A percentile compares a stretch with the other conserved stretches of the same genome.
phyloP scores from a whole-genome alignment of 2,797 vertebrate species.

The Chiloscyllium punctatum region DNA sequence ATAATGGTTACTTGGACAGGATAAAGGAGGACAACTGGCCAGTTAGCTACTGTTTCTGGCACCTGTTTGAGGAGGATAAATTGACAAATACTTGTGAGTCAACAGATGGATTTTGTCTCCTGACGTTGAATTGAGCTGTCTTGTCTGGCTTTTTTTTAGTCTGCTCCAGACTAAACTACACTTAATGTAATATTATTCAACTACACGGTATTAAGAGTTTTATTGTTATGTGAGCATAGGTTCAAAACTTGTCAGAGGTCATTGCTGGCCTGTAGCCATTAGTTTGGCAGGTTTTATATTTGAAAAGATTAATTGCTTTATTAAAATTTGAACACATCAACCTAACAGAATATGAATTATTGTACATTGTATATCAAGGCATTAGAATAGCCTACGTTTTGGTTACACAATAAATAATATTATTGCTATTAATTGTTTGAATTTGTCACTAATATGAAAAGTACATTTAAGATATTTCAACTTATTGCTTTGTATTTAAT shows the following conservation, averaged over 20 bases:
- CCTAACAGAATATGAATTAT: neutral
- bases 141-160: neutral
- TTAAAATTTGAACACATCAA: neutral
- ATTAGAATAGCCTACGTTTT: neutral
- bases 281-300: neutral
- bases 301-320: conserved; percentile 29
- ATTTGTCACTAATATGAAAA: neutral
- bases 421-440: conserved; percentile 6
- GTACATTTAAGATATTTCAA: neutral
- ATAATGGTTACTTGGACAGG: neutral
- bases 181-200: neutral
- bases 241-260: neutral
- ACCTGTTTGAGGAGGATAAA: neutral
- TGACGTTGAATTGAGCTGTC: neutral
- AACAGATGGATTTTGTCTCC: neutral
- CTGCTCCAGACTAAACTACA: too few relatives aligned
- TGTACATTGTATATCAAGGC: neutral
- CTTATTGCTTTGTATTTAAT: neutral
- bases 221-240: too few relatives aligned
- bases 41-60: neutral
- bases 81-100: neutral
- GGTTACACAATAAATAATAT: neutral
- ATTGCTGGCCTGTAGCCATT: neutral
- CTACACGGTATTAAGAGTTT: neutral
- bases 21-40: neutral